A percentile compares a stretch with the other conserved stretches of the same genome.
Conservation (phyloP, 64 coral and sea anemone genomes). For the Actinia tenebrosa region DNA sequence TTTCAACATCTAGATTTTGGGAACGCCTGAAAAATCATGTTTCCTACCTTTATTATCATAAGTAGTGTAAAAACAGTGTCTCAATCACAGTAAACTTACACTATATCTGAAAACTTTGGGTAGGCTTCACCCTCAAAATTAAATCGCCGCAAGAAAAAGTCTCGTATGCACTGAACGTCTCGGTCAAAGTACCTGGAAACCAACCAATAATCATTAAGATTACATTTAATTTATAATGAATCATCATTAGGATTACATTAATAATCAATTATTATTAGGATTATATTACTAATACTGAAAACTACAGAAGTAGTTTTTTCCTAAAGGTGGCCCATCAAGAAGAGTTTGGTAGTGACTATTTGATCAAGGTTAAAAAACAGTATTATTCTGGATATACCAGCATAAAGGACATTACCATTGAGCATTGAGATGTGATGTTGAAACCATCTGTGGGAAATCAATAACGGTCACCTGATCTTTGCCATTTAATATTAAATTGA, state of each 20-base stretch:
- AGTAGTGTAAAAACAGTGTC: background rate
- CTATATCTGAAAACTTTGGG: conserved; percentile 83
- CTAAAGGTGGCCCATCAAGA: too few species aligned
- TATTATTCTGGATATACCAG: too few species aligned
- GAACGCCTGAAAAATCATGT: conserved; percentile 40
- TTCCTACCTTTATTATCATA: background rate
- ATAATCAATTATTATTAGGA: too few species aligned
- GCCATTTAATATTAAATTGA: conserved; percentile 84
- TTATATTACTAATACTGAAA: background rate
- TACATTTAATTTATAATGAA: background rate
- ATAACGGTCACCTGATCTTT: conserved; percentile 91
- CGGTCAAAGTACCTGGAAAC: conserved; percentile 93
- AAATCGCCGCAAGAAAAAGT: conserved; percentile 86
- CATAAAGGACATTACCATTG: conserved; percentile 55
- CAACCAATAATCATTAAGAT: background rate
- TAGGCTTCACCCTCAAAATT: conserved; percentile 84
- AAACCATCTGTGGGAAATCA: conserved; percentile 98
- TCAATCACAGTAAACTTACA: conserved; percentile 47
- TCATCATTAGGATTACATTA: too few species aligned
- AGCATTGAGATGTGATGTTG: conserved; percentile 96
- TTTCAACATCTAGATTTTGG: conserved; percentile 76
- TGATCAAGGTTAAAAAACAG: too few species aligned
- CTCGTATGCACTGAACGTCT: conserved; percentile 91
- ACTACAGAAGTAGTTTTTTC: background rate
- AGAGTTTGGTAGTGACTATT: too few species aligned